A percentile compares a stretch with the other conserved stretches of the same genome.
phyloP scores from a whole-genome alignment of 1,140 invertebrate genomes.

The Physella acuta region DNA sequence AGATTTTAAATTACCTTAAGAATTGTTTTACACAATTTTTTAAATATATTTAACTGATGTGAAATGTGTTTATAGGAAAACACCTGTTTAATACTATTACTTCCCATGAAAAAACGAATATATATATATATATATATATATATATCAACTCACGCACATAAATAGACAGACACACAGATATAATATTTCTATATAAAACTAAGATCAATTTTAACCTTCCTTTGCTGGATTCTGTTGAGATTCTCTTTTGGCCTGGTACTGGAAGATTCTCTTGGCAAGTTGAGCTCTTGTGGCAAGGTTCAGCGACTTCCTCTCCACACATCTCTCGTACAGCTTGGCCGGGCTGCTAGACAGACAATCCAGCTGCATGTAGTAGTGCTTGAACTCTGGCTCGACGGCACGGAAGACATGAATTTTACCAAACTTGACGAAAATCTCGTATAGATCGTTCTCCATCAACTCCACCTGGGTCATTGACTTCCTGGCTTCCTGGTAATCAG shows the following conservation, averaged over 20 bases:
- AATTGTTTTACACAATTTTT: too few species aligned
- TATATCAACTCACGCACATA: too few species aligned
- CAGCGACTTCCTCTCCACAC: conserved; percentile 45
- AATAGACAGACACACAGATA: too few species aligned
- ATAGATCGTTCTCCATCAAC: conserved; percentile 59
- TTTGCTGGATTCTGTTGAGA: not conserved
- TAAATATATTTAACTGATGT: too few species aligned
- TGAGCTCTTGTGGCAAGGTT: conserved; percentile 56
- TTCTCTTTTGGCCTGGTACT: conserved; percentile 38
- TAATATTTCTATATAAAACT: too few species aligned
- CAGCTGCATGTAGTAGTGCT: conserved; percentile 65
- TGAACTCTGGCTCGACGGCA: conserved; percentile 72
- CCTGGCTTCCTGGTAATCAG: conserved; percentile 75
- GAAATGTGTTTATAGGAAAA: too few species aligned
- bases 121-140: too few species aligned
- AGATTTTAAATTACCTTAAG: too few species aligned
- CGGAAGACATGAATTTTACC: conserved; percentile 69
- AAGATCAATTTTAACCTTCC: not conserved
- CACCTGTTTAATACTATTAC: too few species aligned
- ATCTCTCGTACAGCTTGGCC: conserved; percentile 44
- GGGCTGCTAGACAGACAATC: conserved; percentile 43
- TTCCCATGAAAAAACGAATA: too few species aligned
- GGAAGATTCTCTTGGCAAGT: conserved; percentile 56
- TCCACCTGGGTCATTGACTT: conserved; percentile 60
- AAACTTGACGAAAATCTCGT: conserved; percentile 69